Percentiles rank a stretch among this genome's conserved stretches.
Evolutionary conservation across 2,888 invertebrate genomes (phyloP).

Genomic region (Ormyrus nitidulus): DNA sequence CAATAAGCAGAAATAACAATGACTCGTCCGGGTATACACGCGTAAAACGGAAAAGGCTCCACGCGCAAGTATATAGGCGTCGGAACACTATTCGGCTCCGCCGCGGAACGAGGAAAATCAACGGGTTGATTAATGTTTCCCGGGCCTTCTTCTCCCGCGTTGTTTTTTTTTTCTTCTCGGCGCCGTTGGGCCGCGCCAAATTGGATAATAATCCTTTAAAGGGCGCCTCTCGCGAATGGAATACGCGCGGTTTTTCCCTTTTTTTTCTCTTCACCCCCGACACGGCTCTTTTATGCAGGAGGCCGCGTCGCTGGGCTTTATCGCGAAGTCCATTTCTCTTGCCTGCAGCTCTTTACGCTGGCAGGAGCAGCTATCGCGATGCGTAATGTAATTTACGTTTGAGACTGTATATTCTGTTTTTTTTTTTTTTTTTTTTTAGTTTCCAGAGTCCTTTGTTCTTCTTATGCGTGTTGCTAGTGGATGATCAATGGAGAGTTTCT

Average conservation of each 20-base stretch:
- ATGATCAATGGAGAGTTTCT: too few relatives aligned
- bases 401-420: neutral
- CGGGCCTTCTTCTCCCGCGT: slow-evolving; percentile 2
- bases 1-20: slow-evolving; percentile 33
- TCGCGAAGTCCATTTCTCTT: slow-evolving; percentile 24
- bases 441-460: too few relatives aligned
- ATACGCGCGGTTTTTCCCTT: neutral
- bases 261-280: neutral
- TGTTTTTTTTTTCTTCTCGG: neutral
- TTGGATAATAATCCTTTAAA: slow-evolving; percentile 53
- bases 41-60: neutral
- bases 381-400: slow-evolving; percentile 8
- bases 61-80: neutral
- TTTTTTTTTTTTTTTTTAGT: too few relatives aligned
- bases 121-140: slow-evolving; percentile 44
- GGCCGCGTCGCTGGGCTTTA: neutral
- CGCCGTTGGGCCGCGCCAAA: slow-evolving; percentile 50
- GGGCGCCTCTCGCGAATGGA: slow-evolving; percentile 5
- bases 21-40: slow-evolving; percentile 9
- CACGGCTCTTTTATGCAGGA: neutral
- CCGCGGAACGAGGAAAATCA: slow-evolving; percentile 37
- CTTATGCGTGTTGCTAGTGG: too few relatives aligned
- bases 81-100: neutral
- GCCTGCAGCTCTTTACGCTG: neutral
- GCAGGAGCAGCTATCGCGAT: neutral